These are phyloP conservation scores for Ceratosolen solmsi DNA, from an alignment of 1,140 invertebrate species.

Conservation along the genomic window DNA sequence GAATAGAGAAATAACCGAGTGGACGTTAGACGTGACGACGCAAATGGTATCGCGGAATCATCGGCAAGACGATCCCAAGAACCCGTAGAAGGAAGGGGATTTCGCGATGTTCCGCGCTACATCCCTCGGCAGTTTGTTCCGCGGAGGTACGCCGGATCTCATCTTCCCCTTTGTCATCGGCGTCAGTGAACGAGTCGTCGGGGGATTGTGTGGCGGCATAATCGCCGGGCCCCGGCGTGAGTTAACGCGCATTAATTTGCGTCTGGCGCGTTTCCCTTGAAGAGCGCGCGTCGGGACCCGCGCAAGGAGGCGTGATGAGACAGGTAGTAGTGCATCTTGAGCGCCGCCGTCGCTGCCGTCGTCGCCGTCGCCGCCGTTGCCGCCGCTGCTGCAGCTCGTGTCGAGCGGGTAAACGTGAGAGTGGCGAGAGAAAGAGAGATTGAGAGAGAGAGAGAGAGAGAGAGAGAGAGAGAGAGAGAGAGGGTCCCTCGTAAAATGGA, in stretches of 20 bases:
- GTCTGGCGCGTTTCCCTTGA: constrained; percentile 14
- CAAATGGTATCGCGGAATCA: no score
- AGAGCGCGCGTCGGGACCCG: neutral
- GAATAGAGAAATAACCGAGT: no score
- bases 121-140: neutral
- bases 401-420: neutral
- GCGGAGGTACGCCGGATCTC: no score
- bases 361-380: no score
- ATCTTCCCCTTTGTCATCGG: constrained; percentile 12
- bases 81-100: no score
- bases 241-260: constrained; percentile 43
- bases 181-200: neutral
- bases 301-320: constrained; percentile 35
- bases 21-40: no score
- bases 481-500: constrained; percentile 72
- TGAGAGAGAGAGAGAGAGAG: neutral
- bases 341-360: neutral
- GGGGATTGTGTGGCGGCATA: neutral
- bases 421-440: neutral
- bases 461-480: constrained; percentile 45
- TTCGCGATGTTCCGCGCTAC: no score
- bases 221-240: neutral
- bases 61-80: no score
- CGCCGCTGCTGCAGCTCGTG: constrained; percentile 5
- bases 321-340: constrained; percentile 29